A percentile compares a stretch with the other conserved stretches of the same genome.
Conservation (phyloP, 2,888 invertebrate species). For the Empis stercorea region DNA sequence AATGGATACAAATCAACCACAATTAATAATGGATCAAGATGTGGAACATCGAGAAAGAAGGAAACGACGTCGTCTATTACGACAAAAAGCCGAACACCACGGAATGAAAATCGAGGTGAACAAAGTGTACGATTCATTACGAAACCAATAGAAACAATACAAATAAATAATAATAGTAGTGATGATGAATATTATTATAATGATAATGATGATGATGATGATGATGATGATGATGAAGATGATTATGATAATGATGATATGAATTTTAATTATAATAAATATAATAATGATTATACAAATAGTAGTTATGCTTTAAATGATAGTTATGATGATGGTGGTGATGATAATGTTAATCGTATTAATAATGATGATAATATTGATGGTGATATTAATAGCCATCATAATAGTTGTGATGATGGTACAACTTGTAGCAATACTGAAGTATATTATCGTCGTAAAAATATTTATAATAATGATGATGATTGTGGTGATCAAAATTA, state of each 20-base stretch:
- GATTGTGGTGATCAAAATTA: too few relatives aligned
- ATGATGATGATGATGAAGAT: neutral
- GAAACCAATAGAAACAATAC: slow-evolving; percentile 6
- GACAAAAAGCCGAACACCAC: slow-evolving; percentile 9
- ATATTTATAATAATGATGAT: too few relatives aligned
- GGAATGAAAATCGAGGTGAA: slow-evolving; percentile 8
- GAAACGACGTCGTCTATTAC: slow-evolving; percentile 3
- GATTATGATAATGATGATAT: neutral
- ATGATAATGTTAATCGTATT: neutral
- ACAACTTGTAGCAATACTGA: too few relatives aligned
- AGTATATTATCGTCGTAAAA: too few relatives aligned
- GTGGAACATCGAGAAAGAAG: neutral
- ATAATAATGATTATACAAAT: neutral
- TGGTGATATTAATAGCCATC: neutral
- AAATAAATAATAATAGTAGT: slow-evolving; percentile 6
- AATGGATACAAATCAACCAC: neutral
- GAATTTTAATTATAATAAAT: neutral
- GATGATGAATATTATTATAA: neutral
- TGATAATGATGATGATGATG: neutral
- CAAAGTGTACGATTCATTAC: slow-evolving; percentile 12
- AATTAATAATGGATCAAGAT: neutral
- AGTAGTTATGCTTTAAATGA: neutral
- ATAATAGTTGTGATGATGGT: too few relatives aligned
- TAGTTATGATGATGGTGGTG: neutral
- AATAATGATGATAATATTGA: neutral